Base-by-base conservation (phyloP, 2,797 vertebrate species). In the Holocentrus rufus region DNA sequence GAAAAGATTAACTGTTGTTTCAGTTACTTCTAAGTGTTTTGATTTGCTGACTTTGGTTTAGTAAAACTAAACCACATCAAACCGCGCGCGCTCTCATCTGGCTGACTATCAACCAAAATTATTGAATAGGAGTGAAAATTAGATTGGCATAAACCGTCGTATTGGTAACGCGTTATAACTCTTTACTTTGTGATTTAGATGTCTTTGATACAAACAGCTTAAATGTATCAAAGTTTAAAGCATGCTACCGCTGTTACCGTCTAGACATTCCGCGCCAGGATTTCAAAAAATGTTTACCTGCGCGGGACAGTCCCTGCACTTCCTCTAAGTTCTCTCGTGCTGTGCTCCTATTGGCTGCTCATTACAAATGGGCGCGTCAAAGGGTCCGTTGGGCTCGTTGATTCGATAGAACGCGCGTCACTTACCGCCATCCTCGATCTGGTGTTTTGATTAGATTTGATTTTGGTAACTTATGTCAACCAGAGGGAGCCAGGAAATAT, bases 241-340 rank as follows among this genome's bases (percentile, higher is more conserved):
- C 4, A 39, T 76, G 65, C 18, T 53, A 54, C 30, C 30, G 25
- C 49, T 52, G 42, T 31, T 23, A 4, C 31, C 4, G 17, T 17
- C 46, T 2, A 14, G 7, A 80, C 49, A 85, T 93, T 93, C 91
- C 92, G 92, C 94, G 94, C 94, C 93, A 94, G 90, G 86, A 93
- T 93, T 94, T 94, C 85, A 93, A 94, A 94, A 83, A 82, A 82
- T 74, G 80, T 88, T 85, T 88, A 93, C 91, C 90, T 92, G 91
- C 93, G 93, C 93, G 93, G 93, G 93, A 93, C 88, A 5, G 31
- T 30, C 14, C 31, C 2, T 39, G 49, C 65, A 85, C 81, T 91
- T 89, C 88, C 86, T 15, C 14, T 82, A 15, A 59, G 80, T 57
- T 52, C 73, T 64, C 66, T 79, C 36, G 30, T 22, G 63, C 63